phyloP scores from a whole-genome alignment of 1,140 invertebrate genomes.

The Mycetomoellerius zeteki region DNA sequence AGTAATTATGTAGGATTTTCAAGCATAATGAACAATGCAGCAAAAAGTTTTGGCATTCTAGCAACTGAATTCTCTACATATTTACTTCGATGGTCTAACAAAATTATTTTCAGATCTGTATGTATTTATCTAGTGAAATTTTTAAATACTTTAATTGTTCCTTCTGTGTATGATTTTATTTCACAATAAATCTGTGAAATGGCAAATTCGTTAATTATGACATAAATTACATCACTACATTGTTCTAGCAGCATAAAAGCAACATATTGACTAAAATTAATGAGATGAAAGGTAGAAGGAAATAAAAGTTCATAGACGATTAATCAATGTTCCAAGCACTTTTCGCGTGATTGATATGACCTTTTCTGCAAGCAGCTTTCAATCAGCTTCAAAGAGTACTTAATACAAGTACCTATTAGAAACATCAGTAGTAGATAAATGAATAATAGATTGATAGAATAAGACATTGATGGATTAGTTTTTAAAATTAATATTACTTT shows the following conservation, averaged over 20 bases:
- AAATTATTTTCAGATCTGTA: too few relatives aligned
- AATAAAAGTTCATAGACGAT: slow-evolving; percentile 22
- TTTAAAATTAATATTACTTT: neutral
- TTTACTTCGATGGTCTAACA: too few relatives aligned
- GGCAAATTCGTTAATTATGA: neutral
- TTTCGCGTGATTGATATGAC: slow-evolving; percentile 19
- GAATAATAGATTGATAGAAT: neutral
- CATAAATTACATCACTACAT: neutral
- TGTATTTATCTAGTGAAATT: too few relatives aligned
- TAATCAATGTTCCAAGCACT: slow-evolving; percentile 30
- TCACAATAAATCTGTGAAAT: neutral
- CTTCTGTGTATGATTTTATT: neutral
- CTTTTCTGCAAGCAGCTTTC: neutral
- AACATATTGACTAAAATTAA: neutral
- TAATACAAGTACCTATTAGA: neutral
- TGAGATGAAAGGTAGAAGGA: slow-evolving; percentile 3
- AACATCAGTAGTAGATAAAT: slow-evolving; percentile 3
- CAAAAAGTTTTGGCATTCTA: too few relatives aligned
- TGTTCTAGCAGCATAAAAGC: neutral
- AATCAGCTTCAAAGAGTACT: slow-evolving; percentile 28
- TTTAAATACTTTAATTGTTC: too few relatives aligned
- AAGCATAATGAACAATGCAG: too few relatives aligned
- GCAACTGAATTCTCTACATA: too few relatives aligned
- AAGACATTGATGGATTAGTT: neutral
- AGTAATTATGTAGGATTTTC: too few relatives aligned